Percentiles rank a stretch among this genome's conserved stretches.
Conservation (phyloP, 1,140 invertebrate genomes). For the Tetranychus urticae region DNA sequence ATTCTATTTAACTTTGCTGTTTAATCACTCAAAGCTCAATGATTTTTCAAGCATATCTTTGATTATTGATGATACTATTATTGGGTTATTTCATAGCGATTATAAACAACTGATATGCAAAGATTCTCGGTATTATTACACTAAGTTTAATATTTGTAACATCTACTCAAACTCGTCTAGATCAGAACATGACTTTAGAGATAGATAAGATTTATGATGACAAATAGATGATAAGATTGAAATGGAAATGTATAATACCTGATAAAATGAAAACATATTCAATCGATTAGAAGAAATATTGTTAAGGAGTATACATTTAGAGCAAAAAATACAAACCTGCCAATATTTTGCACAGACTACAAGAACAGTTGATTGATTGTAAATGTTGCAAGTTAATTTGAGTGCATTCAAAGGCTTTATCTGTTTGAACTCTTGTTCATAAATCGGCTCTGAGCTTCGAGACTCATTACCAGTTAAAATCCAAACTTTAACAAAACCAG, state of each 20-base stretch:
- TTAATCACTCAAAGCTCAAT: too few relatives aligned
- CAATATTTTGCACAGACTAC: slow-evolving; percentile 90
- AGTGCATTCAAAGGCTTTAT: slow-evolving; percentile 80
- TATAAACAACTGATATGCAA: too few relatives aligned
- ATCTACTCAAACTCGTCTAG: too few relatives aligned
- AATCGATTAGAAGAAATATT: slow-evolving; percentile 9
- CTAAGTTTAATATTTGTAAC: too few relatives aligned
- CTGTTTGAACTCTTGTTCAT: slow-evolving; percentile 94
- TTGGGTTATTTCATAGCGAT: too few relatives aligned
- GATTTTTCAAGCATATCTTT: too few relatives aligned
- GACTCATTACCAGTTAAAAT: slow-evolving; percentile 67
- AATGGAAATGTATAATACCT: background rate
- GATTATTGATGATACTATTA: too few relatives aligned
- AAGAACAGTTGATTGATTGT: slow-evolving; percentile 85
- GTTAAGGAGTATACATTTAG: background rate
- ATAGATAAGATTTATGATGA: too few relatives aligned
- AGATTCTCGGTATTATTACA: too few relatives aligned
- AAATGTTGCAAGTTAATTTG: slow-evolving; percentile 71
- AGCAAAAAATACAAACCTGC: slow-evolving; percentile 47
- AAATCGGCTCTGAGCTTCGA: slow-evolving; percentile 47
- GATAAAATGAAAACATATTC: background rate
- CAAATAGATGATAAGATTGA: background rate
- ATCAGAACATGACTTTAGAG: too few relatives aligned
- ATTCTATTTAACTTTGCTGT: too few relatives aligned
- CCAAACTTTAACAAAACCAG: slow-evolving; percentile 95